Percentiles rank a stretch among this genome's conserved stretches.
phyloP scores from a whole-genome alignment of 1,140 invertebrate species.

The Zaprionus ornatus region DNA sequence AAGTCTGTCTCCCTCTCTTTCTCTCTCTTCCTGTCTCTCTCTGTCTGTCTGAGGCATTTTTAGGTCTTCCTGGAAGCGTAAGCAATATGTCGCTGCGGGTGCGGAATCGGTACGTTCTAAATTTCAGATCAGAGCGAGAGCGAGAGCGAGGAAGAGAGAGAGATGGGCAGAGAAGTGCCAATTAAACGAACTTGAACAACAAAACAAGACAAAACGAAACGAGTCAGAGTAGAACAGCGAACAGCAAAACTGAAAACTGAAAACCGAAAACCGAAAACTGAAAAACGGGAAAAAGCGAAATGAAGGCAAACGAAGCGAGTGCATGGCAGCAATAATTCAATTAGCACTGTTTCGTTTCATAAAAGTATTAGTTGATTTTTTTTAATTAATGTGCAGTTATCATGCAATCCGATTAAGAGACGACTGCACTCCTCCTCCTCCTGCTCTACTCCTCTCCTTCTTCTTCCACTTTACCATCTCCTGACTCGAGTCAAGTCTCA shows the following conservation, averaged over 20 bases:
- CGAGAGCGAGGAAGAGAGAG: not conserved
- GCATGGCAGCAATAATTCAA: constrained; percentile 75
- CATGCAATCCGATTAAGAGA: constrained; percentile 78
- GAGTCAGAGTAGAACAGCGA: constrained; percentile 9
- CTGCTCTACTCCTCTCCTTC: not conserved
- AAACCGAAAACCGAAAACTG: constrained; percentile 1
- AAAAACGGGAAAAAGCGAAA: too few species aligned
- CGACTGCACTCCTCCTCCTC: constrained; percentile 29
- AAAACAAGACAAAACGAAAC: constrained; percentile 18
- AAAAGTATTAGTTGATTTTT: constrained; percentile 77
- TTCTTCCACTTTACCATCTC: not conserved
- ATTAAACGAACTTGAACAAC: constrained; percentile 61
- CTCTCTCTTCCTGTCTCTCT: constrained; percentile 5
- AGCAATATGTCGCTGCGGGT: constrained; percentile 64
- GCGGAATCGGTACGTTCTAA: constrained; percentile 37
- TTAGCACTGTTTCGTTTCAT: constrained; percentile 81
- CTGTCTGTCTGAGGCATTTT: constrained; percentile 63
- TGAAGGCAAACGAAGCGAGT: constrained; percentile 59
- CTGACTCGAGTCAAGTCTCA: not conserved
- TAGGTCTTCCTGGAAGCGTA: constrained; percentile 76
- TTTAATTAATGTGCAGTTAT: constrained; percentile 82
- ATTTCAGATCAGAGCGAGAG: constrained; percentile 14
- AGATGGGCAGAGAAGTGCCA: constrained; percentile 30
- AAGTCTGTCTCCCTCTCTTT: not conserved
- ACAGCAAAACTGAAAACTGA: constrained; percentile 24